Conservation (phyloP, 2,797 vertebrate genomes). For the Lutjanus campechanus region DNA sequence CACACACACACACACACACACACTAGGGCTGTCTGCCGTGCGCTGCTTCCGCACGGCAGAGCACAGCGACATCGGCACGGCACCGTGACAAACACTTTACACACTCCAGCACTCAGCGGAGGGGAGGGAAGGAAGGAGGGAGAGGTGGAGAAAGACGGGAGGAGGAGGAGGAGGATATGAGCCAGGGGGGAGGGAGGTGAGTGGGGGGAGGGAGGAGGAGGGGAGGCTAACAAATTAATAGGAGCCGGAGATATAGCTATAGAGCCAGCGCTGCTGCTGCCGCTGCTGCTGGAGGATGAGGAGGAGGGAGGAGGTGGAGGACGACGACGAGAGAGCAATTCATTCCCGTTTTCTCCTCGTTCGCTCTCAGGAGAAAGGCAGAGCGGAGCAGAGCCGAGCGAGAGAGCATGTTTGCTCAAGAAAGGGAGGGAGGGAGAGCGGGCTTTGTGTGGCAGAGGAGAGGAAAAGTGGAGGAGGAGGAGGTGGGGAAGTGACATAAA, state of each 20-base stretch:
- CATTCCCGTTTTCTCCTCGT: conserved; percentile 80
- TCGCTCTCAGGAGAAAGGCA: conserved; percentile 79
- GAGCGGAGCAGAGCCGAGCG: conserved; percentile 58
- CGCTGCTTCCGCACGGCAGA: conserved; percentile 73
- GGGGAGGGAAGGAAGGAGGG: conserved; percentile 66
- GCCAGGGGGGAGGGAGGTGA: conserved; percentile 45
- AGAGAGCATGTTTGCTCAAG: conserved; percentile 68
- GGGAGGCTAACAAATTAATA: conserved; percentile 83
- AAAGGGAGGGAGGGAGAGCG: conserved; percentile 41
- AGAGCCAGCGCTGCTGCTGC: conserved; percentile 75
- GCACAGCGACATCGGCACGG: conserved; percentile 81
- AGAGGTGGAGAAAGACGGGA: conserved; percentile 46
- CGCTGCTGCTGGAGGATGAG: conserved; percentile 37
- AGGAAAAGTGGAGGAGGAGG: conserved; percentile 38
- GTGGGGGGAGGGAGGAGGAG: conserved; percentile 30
- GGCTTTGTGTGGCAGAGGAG: conserved; percentile 55
- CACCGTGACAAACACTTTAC: conserved; percentile 86
- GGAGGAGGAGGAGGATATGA: conserved; percentile 70
- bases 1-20: conserved; percentile 48
- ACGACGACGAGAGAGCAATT: conserved; percentile 79
- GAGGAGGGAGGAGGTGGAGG: conserved; percentile 27
- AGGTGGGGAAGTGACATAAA: conserved; percentile 45
- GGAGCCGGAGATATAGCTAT: conserved; percentile 79
- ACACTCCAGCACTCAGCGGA: conserved; percentile 81
- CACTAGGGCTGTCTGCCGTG: conserved; percentile 66